Evolutionary conservation across 1,140 invertebrate genomes (phyloP), one percentile per base, ranked within the genome.

Genomic region (Leptinotarsa lineolata): DNA sequence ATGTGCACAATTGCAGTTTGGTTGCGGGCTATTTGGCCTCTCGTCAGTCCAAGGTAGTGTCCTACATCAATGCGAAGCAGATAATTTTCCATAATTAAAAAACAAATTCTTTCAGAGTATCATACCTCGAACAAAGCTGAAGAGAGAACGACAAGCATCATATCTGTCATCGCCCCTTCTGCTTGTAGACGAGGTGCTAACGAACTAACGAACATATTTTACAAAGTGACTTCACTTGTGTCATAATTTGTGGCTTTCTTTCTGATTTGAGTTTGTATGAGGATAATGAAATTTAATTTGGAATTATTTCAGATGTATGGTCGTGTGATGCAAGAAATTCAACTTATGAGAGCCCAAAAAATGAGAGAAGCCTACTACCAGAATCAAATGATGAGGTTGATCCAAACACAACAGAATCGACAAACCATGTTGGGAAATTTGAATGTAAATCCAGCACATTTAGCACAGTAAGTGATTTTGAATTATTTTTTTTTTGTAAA

Each of bases 311-410:
- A 73, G 73, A 68, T 80, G 71, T 80, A 75, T 58, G 44, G 74
- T 21, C 59, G 74, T 1, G 74, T 80, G 8, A 59, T 72, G 21
- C 75, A 78, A 45, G 80, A 79, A 61, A 70, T 81, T 4, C 70
- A 73, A 20, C 54, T 76, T 15, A 74, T 80, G 73, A 72, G 79
- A 45, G 70, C 72, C 45, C 75, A 78, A 30, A 73, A 72, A 46
- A 18, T 79, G 65, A 78, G 77, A 69, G 76, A 81, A 20, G 77
- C 83, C 21, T 78, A 78, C 39, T 73, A 80, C 54, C 80, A 81
- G 58, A 78, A 80, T 24, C 79, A 78, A 24, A 74, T 77, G 12
- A 73, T 79, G 46, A 78, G 79, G 44, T 73, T 79, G 69, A 59
- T 80, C 3, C 76, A 79, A 22, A 79, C 80, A 68, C 82, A 84